These are phyloP conservation scores for Eurystomus gularis DNA, from an alignment of 2,113 vertebrate genomes.

Conservation along the genomic window DNA sequence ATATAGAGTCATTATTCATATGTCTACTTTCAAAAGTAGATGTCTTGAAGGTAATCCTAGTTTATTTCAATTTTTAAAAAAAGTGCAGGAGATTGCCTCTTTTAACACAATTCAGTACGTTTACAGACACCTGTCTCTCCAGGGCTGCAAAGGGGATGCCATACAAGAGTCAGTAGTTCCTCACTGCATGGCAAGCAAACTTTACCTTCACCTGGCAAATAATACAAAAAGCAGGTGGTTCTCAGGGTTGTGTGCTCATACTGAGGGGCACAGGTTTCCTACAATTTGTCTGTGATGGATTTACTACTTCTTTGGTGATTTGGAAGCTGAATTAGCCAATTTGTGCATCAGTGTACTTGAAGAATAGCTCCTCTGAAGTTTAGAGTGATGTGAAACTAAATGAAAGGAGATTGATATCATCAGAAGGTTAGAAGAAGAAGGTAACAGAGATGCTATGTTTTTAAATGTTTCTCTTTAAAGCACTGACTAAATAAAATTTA, in stretches of 20 bases:
- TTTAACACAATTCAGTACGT: background rate
- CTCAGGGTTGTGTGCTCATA: background rate
- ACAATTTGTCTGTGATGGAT: background rate
- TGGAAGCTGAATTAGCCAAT: background rate
- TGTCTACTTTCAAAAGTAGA: too few species aligned
- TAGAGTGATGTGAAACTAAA: background rate
- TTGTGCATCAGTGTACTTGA: background rate
- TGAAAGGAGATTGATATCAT: background rate
- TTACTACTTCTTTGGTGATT: background rate
- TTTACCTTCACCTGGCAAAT: background rate
- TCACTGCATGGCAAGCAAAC: background rate
- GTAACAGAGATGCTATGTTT: background rate
- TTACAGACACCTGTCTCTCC: background rate
- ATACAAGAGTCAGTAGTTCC: background rate
- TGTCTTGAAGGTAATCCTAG: background rate
- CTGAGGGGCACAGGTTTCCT: background rate
- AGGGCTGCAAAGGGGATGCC: background rate
- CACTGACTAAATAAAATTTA: background rate
- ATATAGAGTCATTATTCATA: background rate
- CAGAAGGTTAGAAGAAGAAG: background rate
- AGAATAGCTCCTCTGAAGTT: background rate
- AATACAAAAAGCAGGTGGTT: background rate
- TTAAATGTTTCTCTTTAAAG: background rate
- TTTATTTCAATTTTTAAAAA: background rate
- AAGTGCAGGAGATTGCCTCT: fast-evolving